Percentiles rank a stretch among this genome's conserved stretches.
Evolutionary conservation across 2,113 vertebrate genomes (phyloP).

Genomic region (Ictalurus furcatus): DNA sequence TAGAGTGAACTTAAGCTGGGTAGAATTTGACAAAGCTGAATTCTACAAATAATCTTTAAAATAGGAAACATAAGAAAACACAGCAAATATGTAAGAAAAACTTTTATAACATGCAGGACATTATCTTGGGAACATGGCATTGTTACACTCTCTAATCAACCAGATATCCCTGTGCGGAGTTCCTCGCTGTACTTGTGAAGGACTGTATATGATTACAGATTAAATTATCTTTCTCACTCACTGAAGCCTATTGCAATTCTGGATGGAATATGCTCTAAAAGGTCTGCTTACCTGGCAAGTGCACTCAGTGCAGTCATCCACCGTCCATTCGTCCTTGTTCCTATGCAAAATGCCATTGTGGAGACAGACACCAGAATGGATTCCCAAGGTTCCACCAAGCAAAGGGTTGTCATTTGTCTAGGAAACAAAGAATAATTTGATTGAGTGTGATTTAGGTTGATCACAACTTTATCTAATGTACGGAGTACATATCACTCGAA

Average conservation of each 20-base stretch:
- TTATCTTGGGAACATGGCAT: neutral
- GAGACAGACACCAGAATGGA: conserved; percentile 82
- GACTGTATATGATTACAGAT: conserved; percentile 57
- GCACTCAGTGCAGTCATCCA: conserved; percentile 95
- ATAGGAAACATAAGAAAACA: conserved; percentile 1
- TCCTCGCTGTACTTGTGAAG: neutral
- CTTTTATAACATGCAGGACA: conserved; percentile 23
- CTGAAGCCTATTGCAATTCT: conserved; percentile 42
- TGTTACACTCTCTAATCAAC: conserved; percentile 41
- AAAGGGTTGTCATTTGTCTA: conserved; percentile 88
- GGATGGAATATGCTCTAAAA: conserved; percentile 7
- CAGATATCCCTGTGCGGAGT: conserved; percentile 24
- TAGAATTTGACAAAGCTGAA: neutral
- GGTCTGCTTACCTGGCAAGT: conserved; percentile 84
- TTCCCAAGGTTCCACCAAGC: conserved; percentile 72
- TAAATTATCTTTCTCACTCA: conserved; percentile 59
- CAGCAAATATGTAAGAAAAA: conserved; percentile 5
- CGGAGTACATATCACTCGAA: neutral
- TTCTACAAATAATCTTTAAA: neutral
- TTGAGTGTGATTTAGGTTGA: neutral
- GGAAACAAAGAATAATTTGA: neutral
- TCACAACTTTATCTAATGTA: neutral
- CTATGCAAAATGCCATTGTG: conserved; percentile 90
- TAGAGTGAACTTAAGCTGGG: neutral
- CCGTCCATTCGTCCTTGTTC: conserved; percentile 91